Evolutionary conservation across 2,113 vertebrate species (phyloP).

Genomic region (Sula dactylatra): DNA sequence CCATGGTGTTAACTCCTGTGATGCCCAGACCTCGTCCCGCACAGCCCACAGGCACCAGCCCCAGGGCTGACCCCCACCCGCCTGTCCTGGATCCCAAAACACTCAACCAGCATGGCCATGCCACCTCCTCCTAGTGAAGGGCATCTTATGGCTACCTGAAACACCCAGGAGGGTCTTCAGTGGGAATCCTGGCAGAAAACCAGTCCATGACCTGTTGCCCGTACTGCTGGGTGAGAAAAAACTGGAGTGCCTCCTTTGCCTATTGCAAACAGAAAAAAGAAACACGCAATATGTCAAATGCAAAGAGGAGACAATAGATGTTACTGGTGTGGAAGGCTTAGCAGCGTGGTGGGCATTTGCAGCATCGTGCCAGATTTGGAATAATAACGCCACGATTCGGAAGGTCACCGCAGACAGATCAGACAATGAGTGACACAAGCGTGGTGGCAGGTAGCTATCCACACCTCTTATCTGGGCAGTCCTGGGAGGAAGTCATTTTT

Average conservation of each 20-base stretch:
- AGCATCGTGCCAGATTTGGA: neutral
- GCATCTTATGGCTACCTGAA: neutral
- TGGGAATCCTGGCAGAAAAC: neutral
- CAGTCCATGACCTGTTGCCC: no score
- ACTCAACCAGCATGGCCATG: no score
- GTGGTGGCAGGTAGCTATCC: no score
- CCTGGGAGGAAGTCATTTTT: neutral
- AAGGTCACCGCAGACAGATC: no score
- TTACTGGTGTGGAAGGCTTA: neutral
- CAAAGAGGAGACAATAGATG: rapidly evolving
- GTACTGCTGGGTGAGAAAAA: neutral
- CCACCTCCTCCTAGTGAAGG: neutral
- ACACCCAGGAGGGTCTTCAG: neutral
- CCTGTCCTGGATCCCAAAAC: neutral
- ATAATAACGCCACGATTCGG: no score
- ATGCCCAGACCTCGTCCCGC: rapidly evolving
- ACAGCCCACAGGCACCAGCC: rapidly evolving
- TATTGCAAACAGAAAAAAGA: rapidly evolving
- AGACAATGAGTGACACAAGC: neutral
- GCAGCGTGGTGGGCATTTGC: neutral
- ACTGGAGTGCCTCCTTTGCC: rapidly evolving
- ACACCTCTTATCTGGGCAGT: neutral
- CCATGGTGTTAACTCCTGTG: rapidly evolving
- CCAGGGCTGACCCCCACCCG: neutral
- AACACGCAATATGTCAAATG: rapidly evolving